phyloP scores from a whole-genome alignment of 2,888 invertebrate genomes.

The Chymomyza caudatula region DNA sequence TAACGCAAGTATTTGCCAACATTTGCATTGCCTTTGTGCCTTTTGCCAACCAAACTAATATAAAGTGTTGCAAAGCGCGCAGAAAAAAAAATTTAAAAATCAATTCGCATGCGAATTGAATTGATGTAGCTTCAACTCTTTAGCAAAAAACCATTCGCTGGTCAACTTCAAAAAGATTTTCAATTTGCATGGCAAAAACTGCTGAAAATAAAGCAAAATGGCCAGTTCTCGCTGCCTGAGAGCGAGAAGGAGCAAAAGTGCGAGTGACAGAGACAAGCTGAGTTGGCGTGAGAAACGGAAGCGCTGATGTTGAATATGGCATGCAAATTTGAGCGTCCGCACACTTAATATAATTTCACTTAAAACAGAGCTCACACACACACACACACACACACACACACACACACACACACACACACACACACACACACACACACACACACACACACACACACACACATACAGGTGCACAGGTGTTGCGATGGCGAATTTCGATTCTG shows the following conservation, averaged over 20 bases:
- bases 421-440: neutral
- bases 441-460: neutral
- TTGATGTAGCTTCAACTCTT: neutral
- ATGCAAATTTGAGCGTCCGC: constrained; percentile 66
- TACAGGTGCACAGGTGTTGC: neutral
- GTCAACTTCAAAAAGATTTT: neutral
- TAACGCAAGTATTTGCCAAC: neutral
- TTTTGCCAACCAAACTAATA: neutral
- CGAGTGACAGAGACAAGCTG: too few species aligned
- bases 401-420: neutral
- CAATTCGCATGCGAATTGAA: neutral
- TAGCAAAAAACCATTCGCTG: neutral
- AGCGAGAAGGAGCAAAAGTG: neutral
- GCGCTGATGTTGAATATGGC: constrained; percentile 44
- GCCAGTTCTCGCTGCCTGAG: too few species aligned
- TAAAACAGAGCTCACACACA: neutral
- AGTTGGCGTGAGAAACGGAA: neutral
- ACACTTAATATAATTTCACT: constrained; percentile 69
- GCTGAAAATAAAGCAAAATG: neutral
- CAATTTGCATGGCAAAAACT: neutral
- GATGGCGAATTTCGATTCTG: neutral
- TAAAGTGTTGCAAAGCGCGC: neutral
- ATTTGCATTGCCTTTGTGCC: neutral
- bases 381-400: neutral
- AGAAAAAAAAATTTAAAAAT: neutral